Evolutionary conservation across 2,888 invertebrate species (phyloP), one percentile per base, ranked within the genome.

Genomic region (Pristionchus exspectatus): DNA sequence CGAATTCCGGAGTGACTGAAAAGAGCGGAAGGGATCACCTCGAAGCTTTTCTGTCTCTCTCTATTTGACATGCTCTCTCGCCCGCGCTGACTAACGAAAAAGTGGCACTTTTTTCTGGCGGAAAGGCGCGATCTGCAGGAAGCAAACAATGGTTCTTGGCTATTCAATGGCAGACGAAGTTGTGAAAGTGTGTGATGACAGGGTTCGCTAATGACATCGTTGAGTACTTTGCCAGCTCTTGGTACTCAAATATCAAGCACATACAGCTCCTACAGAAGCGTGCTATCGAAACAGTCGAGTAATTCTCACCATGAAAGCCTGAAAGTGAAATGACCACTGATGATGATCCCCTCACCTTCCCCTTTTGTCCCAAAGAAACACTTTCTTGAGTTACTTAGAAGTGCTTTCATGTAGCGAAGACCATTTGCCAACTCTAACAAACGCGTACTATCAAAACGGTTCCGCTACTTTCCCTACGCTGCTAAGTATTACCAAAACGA

Each of bases 1-100:
- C 89, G 89, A 89, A 89, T 69, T 89, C 89, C 44, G 89, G 89
- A 33, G 89, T 54, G 27, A 44, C 89, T 89, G 89, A 33, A 89
- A 89, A 27, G 24, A 33, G n/a, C 9, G 77, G 77, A 77, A 81
- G 81, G 16, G 50, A 81, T 81, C 81, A 7, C 50, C 81, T n/a
- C 69, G 12, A 21, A 12, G 16, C 30, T 50, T 81, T 16, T n/a
- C n/a, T 54, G 44, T 12, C 81, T 50, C 81, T n/a, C 81, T 44
- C 81, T 0, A 3, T 27, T 44, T 81, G 21, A 14, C 24, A 14
- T 38, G 24, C 74, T 44, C 74, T 77, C 74, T 38, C 74, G 21
- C 69, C 12, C 30, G 14, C 44, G 21, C 21, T 44, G 21, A 10
- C 74, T 10, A 44, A 30, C 69, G 30, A 16, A 30, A 69, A 63